Evolutionary conservation across 2,888 invertebrate genomes (phyloP), one percentile per base, ranked within the genome.

Genomic region (Chromoteleia sp.): DNA sequence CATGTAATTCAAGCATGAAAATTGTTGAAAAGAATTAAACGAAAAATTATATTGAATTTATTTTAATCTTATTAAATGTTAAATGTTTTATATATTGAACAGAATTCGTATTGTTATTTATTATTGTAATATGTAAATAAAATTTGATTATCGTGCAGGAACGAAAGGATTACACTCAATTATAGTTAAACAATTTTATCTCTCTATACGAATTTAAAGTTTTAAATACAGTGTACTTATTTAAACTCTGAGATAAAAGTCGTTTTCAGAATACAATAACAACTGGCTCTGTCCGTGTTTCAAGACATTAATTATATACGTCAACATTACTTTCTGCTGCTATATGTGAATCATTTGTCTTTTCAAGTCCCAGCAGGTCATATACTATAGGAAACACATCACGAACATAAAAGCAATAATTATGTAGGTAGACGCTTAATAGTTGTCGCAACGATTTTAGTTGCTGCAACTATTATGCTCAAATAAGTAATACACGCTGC

Each of bases 1-100:
- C 70, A 70, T 70, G 70, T 59, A 6, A 70, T 70, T 10, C 15
- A 39, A 70, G 70, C 70, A 70, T 70, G 70, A 29, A 36, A 41
- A 29, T 25, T 36, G n/a, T 70, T 43, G 52, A 41, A 25, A 29
- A 41, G 3, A 52, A 15, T 29, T 17, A 12, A 39, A 67, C 4
- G 6, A 14, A 50, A 30, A 67, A 29, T 12, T 6, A 30, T 19
- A 14, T 52, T 67, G 29, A 15, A 39, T 52, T 41, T 39, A 29
- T 25, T 25, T 50, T 17, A 7, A 48, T 63, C 30, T 48, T 33
- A 6, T 25, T 67, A 29, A 68, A 30, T 68, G 68, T 68, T 68
- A 19, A 43, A 54, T 68, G 54, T 68, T 1, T 36, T 52, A 63
- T 25, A 4, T 25, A 25, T 25, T 25, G 2, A 25, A 25, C 25